Evolutionary conservation across 2,888 invertebrate species (phyloP).

Genomic region (Camponotus fellah): DNA sequence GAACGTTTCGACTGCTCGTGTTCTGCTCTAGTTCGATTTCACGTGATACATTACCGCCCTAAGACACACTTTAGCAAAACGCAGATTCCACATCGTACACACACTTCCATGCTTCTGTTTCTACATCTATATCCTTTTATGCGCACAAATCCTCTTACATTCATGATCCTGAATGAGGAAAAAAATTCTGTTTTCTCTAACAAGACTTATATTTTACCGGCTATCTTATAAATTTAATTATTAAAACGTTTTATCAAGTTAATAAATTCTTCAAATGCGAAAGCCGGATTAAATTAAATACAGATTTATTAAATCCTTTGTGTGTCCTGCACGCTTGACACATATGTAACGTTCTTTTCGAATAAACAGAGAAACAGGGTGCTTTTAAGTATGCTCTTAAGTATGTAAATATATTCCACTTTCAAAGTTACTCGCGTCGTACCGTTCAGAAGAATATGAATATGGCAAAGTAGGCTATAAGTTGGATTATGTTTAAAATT

Average conservation of each 20-base stretch:
- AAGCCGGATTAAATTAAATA: not conserved
- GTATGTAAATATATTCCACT: slow-evolving; percentile 9
- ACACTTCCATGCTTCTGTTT: slow-evolving; percentile 22
- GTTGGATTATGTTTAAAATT: slow-evolving; percentile 15
- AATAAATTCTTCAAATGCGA: not conserved
- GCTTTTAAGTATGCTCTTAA: not conserved
- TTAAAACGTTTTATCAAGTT: not conserved
- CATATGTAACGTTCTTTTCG: not conserved
- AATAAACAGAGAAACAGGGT: not conserved
- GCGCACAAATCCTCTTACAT: not conserved
- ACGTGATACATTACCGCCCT: slow-evolving; percentile 31
- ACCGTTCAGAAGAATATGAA: not conserved
- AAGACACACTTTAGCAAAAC: slow-evolving; percentile 40
- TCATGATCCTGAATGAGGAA: not conserved
- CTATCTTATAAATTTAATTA: not conserved
- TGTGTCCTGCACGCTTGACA: not conserved
- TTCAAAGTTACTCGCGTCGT: not conserved
- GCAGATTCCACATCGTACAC: slow-evolving; percentile 1
- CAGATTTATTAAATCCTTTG: slow-evolving; percentile 17
- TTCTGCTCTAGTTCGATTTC: slow-evolving; percentile 52
- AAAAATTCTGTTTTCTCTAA: not conserved
- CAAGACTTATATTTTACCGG: not conserved
- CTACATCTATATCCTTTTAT: slow-evolving; percentile 11
- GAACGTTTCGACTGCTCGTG: slow-evolving; percentile 38
- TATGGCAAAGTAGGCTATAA: not conserved